Conservation (phyloP, 2,797 vertebrate genomes). For the Ciconia nigra region DNA sequence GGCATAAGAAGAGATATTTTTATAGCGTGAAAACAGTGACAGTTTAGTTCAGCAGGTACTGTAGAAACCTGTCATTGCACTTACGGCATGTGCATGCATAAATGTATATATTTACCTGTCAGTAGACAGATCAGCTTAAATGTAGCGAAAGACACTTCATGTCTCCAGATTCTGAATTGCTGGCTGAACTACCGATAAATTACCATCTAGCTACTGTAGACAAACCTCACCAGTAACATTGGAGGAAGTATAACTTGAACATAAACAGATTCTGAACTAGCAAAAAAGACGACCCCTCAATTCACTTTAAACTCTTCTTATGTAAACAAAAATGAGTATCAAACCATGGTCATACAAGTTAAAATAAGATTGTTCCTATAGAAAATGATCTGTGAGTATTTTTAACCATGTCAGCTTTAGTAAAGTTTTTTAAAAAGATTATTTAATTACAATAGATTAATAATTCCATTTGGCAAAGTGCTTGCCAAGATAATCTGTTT, state of each 20-base stretch:
- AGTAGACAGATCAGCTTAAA: background rate
- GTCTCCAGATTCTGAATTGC: background rate
- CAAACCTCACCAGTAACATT: background rate
- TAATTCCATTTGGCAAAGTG: slow-evolving; percentile 6
- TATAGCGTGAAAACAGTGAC: background rate
- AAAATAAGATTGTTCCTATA: background rate
- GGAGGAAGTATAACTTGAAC: background rate
- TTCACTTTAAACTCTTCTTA: slow-evolving; percentile 47
- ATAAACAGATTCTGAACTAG: background rate
- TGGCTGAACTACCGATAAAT: background rate
- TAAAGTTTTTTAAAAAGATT: background rate
- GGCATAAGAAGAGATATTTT: background rate
- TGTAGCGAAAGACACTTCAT: background rate
- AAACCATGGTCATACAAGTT: background rate
- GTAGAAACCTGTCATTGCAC: background rate
- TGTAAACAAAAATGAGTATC: slow-evolving; percentile 38
- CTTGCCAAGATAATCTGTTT: background rate
- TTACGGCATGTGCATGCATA: background rate
- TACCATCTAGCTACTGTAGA: background rate
- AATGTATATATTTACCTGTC: background rate
- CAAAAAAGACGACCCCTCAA: slow-evolving; percentile 14
- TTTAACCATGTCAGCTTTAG: background rate
- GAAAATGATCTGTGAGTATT: background rate
- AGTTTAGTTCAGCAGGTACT: background rate
- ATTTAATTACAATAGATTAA: background rate